Evolutionary conservation across 1,140 invertebrate genomes (phyloP), one percentile per base, ranked within the genome.

Genomic region (Papilio polyxenes): DNA sequence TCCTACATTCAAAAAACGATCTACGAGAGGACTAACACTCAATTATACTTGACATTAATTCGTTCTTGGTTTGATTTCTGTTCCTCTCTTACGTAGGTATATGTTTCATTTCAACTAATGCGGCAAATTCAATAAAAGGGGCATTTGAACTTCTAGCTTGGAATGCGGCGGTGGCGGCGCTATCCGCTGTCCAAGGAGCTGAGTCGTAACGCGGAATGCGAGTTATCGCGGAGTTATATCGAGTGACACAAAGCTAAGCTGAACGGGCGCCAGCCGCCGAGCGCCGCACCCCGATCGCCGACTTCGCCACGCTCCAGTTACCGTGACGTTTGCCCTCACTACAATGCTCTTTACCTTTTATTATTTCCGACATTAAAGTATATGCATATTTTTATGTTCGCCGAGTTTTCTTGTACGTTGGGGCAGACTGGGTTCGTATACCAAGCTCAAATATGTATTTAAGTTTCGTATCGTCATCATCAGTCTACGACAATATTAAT

Each of bases 151-250:
- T 48, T 49, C 4, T 80, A 81, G 75, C 56, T 53, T 62, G 80
- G 80, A 81, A 83, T 84, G 78, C 69, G 51, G 49, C 79, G 82
- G 23, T 31, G 23, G 51, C 69, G 51, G 49, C 81, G 82, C 82
- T 84, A 86, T 80, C 85, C 56, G 81, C 84, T 82, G 87, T 37
- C 82, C 77, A 65, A 82, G 69, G 83, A 84, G 87, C 82, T 88
- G 82, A 83, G 82, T 83, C 85, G 87, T 83, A 87, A 90, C 87
- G 84, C 87, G 82, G 75, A 85, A 88, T 87, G 83, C 83, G 80
- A 82, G 49, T 69, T 84, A 84, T 82, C 80, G 80, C 82, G 80
- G 75, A 80, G 78, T 82, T 83, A 82, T 87, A 85, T 87, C 86
- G 77, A 83, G 72, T 86, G 83, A 83, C 85, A 84, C 56, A 59